These are phyloP conservation scores for Hyla sarda DNA, from an alignment of 2,113 vertebrate genomes.

Conservation along the genomic window DNA sequence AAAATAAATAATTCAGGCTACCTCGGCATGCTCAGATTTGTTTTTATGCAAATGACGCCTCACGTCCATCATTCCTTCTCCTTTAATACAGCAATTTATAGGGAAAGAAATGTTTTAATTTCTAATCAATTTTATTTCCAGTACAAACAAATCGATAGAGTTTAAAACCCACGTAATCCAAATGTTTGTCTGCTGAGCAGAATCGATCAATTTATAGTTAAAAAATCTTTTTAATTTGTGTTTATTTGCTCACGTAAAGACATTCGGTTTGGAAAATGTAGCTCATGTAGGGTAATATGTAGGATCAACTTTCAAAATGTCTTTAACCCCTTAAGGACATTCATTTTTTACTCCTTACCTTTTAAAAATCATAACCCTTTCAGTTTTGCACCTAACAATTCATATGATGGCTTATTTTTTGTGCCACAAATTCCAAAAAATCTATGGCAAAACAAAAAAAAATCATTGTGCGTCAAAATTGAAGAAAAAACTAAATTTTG, in stretches of 20 bases:
- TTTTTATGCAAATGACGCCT: not conserved
- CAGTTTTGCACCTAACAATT: too few relatives aligned
- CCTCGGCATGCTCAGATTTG: not conserved
- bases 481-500: too few relatives aligned
- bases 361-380: too few relatives aligned
- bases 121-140: constrained; percentile 52
- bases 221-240: not conserved
- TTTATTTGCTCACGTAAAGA: not conserved
- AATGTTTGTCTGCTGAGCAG: constrained; percentile 19
- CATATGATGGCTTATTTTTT: too few relatives aligned
- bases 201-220: constrained; percentile 27
- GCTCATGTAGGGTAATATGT: not conserved
- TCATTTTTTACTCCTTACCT: too few relatives aligned
- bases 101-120: constrained; percentile 38
- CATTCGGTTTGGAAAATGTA: not conserved
- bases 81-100: constrained; percentile 42
- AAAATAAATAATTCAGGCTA: constrained; percentile 40
- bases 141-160: constrained; percentile 37
- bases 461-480: too few relatives aligned
- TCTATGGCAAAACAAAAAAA: too few relatives aligned
- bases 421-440: too few relatives aligned
- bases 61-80: constrained; percentile 13
- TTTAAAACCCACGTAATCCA: constrained; percentile 65
- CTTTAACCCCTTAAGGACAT: not conserved
- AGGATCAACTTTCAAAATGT: not conserved